Percentiles rank a stretch among this genome's conserved stretches.
phyloP scores from a whole-genome alignment of 2,113 vertebrate genomes.

The Glaucomys volans region DNA sequence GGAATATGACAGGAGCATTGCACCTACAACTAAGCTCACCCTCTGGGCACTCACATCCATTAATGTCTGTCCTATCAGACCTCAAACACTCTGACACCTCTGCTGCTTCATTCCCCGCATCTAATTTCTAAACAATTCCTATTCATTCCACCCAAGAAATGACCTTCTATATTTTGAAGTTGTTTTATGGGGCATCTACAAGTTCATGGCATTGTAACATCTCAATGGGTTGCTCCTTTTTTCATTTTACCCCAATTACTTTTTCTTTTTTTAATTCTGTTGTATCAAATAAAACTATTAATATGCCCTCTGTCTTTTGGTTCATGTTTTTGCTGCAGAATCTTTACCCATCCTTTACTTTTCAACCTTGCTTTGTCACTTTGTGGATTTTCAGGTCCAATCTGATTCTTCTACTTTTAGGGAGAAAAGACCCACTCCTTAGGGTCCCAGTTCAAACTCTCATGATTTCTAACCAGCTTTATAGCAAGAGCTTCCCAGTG shows the following conservation, averaged over 20 bases:
- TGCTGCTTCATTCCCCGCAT: not conserved
- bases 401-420: not conserved
- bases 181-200: not conserved
- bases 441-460: not conserved
- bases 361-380: not conserved
- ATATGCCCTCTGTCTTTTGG: not conserved
- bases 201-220: not conserved
- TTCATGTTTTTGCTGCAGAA: not conserved
- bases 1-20: not conserved
- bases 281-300: not conserved
- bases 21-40: not conserved
- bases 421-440: not conserved
- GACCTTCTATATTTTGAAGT: not conserved
- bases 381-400: not conserved
- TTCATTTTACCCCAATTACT: not conserved
- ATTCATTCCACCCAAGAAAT: not conserved
- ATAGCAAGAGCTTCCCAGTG: not conserved
- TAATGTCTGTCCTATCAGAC: not conserved
- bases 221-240: not conserved
- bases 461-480: not conserved
- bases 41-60: not conserved
- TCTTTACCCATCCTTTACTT: not conserved
- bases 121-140: not conserved
- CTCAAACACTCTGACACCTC: too few relatives aligned
- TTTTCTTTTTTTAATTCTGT: not conserved